These are phyloP conservation scores for Coelogynopora nodosa DNA, from an alignment of 2,888 invertebrate species.

Conservation along the genomic window DNA sequence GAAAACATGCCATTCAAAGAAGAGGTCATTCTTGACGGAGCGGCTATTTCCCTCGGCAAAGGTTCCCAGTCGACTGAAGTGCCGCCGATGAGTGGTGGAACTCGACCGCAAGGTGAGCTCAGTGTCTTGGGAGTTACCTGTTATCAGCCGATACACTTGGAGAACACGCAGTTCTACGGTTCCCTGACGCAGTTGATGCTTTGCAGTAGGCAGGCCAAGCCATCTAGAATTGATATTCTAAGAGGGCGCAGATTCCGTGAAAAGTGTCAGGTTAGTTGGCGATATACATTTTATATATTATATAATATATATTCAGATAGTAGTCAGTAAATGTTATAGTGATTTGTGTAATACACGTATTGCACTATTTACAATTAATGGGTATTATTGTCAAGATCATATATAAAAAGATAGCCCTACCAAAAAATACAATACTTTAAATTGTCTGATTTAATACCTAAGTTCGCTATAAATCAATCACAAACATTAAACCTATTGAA, in stretches of 20 bases:
- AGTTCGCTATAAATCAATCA: too few relatives aligned
- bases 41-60: not conserved
- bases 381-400: too few relatives aligned
- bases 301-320: too few relatives aligned
- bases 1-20: not conserved
- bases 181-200: not conserved
- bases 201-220: not conserved
- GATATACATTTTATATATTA: too few relatives aligned
- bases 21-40: not conserved
- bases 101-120: not conserved
- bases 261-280: not conserved
- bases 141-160: not conserved
- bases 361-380: too few relatives aligned
- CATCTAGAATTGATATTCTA: not conserved
- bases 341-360: too few relatives aligned
- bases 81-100: not conserved
- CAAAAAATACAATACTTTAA: too few relatives aligned
- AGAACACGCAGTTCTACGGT: not conserved
- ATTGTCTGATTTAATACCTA: too few relatives aligned
- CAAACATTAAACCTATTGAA: too few relatives aligned
- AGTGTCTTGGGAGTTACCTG: not conserved
- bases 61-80: not conserved
- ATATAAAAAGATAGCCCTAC: too few relatives aligned
- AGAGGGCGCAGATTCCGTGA: not conserved
- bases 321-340: too few relatives aligned